A percentile compares a stretch with the other conserved stretches of the same genome.
These are phyloP conservation scores for Porites cylindrica DNA, from an alignment of 92 coral and sea anemone genomes.

Conservation along the genomic window DNA sequence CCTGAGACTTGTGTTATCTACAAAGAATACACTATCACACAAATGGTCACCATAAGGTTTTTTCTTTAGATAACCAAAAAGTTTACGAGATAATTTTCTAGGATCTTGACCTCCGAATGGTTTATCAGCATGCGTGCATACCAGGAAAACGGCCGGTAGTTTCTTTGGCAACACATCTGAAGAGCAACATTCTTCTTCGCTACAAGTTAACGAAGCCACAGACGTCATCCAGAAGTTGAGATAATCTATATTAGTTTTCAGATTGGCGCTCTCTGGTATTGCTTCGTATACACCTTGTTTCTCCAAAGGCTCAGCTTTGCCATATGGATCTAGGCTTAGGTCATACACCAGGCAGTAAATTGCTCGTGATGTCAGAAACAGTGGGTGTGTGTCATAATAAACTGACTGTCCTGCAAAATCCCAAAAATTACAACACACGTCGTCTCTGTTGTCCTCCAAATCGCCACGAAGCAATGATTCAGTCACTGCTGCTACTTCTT, in stretches of 20 bases:
- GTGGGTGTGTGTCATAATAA: neutral
- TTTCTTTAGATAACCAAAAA: neutral
- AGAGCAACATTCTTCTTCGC: no score
- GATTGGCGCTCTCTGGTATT: neutral
- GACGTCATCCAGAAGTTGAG: neutral
- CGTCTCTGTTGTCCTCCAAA: neutral
- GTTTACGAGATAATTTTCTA: slow-evolving; percentile 25
- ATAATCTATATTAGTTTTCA: slow-evolving; percentile 3
- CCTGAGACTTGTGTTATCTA: slow-evolving; percentile 41
- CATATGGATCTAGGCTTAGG: slow-evolving; percentile 44
- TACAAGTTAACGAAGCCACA: neutral
- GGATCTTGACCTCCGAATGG: slow-evolving; percentile 6
- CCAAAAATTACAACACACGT: slow-evolving; percentile 1
- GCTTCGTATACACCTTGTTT: slow-evolving; percentile 24
- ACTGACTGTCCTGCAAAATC: neutral
- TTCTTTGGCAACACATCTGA: slow-evolving; percentile 12
- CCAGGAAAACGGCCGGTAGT: slow-evolving; percentile 27
- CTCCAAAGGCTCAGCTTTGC: slow-evolving; percentile 30
- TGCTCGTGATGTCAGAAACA: slow-evolving; percentile 9
- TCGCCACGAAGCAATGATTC: neutral
- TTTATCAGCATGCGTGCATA: no score
- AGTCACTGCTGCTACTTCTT: slow-evolving; percentile 17
- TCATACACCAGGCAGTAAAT: slow-evolving; percentile 55
- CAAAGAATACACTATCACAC: slow-evolving; percentile 20
- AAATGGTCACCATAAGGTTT: slow-evolving; percentile 19